A percentile compares a stretch with the other conserved stretches of the same genome.
phyloP scores from a whole-genome alignment of 2,888 invertebrate species.

The Temnothorax unifasciatus region DNA sequence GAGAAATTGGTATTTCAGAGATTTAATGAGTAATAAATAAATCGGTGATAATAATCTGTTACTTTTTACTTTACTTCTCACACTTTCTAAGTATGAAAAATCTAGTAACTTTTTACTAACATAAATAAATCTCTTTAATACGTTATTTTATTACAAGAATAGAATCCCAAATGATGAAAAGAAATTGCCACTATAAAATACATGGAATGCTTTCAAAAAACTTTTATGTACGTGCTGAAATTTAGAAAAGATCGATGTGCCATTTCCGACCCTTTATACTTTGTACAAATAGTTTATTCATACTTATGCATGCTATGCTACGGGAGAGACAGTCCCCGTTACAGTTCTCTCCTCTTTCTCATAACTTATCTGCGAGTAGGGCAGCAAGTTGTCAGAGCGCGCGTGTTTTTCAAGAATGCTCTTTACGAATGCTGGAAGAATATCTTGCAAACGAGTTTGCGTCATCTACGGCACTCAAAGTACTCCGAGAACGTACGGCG shows the following conservation, averaged over 20 bases:
- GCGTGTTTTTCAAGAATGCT: conserved; percentile 48
- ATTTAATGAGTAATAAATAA: neutral
- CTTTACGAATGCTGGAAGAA: conserved; percentile 45
- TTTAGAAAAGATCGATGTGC: neutral
- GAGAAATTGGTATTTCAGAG: neutral
- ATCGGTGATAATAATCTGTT: neutral
- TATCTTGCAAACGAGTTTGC: conserved; percentile 57
- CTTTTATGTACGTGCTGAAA: neutral
- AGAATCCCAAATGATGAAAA: neutral
- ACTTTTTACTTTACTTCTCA: neutral
- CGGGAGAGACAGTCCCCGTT: neutral
- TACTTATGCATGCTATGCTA: neutral
- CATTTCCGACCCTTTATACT: neutral
- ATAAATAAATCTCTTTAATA: neutral
- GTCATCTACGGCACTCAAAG: conserved; percentile 40
- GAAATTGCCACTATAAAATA: neutral
- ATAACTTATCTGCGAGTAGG: conserved; percentile 24
- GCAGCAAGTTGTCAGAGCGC: conserved; percentile 17
- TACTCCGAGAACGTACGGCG: conserved; percentile 33
- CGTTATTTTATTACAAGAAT: neutral
- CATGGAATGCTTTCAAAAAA: neutral
- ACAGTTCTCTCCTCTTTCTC: conserved; percentile 13
- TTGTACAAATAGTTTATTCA: conserved; percentile 17
- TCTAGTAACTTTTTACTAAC: neutral
- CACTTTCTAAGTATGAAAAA: neutral